Base-by-base conservation (phyloP, 2,888 invertebrate genomes). In the Yponomeuta sedellus region DNA sequence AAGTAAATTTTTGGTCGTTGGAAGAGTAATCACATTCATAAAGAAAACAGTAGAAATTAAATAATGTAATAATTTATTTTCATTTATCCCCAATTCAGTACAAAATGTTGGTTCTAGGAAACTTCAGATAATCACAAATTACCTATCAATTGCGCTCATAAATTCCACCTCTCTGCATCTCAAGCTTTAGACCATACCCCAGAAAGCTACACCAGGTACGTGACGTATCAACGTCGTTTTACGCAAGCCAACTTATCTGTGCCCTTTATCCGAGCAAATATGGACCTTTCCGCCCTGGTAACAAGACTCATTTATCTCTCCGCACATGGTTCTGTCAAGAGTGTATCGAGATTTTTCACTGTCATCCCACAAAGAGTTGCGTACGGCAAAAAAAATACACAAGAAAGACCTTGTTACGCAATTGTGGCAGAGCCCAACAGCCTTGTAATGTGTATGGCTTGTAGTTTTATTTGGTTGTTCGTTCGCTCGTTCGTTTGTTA, bases 261-360 rank as follows among this genome's bases (percentile, higher is more conserved):
- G 44, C 44, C 44, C 44, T 52, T 52, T 16, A 12, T 52, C 44
- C 44, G 16, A 52, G 44, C 44, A 52, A 52, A 52, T 52, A 16
- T 52, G 16, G 44, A 52, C 44, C 44, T 16, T 52, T 52, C 16
- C 44, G 16, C 44, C 44, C 44, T 16, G 16, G 44, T 52, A 12
- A 16, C 44, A 52, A 12, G 12, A 52, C 16, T 16, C 44, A 52
- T 52, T 52, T 52, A 52, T 52, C 10, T 52, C 10, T 1, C 16
- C 44, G 16, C 44, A 52, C 44, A 3, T 1, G 16, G 12, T 52
- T 52, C 2, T 52, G 44, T 52, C 44, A 52, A 52, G 44, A 16
- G 59, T 59, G 25, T 20, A 59, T 22, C 59, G 59, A 22, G 59
- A 59, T 59, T 59, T 59, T 59, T 59, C 59, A 59, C 59, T 59